Evolutionary conservation across 2,797 vertebrate genomes (phyloP).

Genomic region (Masticophis lateralis): DNA sequence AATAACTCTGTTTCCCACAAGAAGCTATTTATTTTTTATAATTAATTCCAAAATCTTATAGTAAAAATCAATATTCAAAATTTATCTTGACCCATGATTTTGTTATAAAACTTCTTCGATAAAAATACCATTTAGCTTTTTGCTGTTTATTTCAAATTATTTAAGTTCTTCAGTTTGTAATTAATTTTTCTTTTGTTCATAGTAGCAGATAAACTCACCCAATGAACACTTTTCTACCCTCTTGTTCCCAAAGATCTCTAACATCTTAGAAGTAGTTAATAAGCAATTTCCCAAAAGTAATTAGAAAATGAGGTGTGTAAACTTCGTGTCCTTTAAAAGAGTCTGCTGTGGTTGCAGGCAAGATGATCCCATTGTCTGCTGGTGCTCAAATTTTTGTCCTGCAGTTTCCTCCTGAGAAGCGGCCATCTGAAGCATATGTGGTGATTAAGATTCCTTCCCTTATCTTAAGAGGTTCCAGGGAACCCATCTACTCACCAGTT

Average conservation of each 20-base stretch:
- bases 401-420: neutral
- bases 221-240: neutral
- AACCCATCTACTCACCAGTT: neutral
- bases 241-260: neutral
- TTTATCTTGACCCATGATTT: neutral
- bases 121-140: neutral
- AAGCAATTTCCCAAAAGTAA: neutral
- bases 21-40: neutral
- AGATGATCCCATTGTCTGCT: neutral
- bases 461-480: neutral
- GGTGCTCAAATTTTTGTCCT: neutral
- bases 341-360: neutral
- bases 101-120: neutral
- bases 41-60: neutral
- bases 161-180: neutral
- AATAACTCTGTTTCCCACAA: neutral
- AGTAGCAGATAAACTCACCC: neutral
- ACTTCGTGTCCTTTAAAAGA: neutral
- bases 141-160: neutral
- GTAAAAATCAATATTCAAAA: neutral
- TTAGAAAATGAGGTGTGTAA: neutral
- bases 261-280: neutral
- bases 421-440: neutral
- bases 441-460: neutral
- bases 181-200: neutral